Evolutionary conservation across 1,140 invertebrate genomes (phyloP).

Genomic region (Teleopsis dalmanni): DNA sequence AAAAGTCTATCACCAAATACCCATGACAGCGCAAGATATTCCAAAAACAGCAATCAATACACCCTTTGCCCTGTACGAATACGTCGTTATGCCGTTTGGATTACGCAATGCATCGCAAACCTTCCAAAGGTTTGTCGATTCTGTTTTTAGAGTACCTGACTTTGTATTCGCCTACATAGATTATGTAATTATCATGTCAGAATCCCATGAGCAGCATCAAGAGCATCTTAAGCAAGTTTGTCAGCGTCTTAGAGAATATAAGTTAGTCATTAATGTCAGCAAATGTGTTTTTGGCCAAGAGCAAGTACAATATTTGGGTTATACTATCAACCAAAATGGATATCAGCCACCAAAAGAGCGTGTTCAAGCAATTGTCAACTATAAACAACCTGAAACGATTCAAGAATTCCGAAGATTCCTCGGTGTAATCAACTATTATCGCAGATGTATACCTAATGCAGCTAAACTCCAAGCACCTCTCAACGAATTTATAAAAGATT

Average conservation of each 20-base stretch:
- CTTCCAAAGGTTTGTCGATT: constrained; percentile 8
- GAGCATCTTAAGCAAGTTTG: neutral
- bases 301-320: constrained; percentile 21
- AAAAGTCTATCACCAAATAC: neutral
- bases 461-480: constrained; percentile 20
- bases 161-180: constrained; percentile 5
- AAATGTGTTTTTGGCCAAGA: constrained; percentile 30
- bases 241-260: constrained; percentile 4
- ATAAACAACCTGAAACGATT: neutral
- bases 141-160: neutral
- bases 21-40: neutral
- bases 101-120: constrained; percentile 13
- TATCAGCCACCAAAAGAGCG: neutral
- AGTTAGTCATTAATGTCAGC: constrained; percentile 18
- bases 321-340: constrained; percentile 9
- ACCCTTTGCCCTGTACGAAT: constrained; percentile 8
- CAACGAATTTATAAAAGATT: constrained; percentile 15
- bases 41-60: constrained; percentile 2
- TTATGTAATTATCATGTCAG: constrained; percentile 2
- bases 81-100: constrained; percentile 10
- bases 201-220: neutral
- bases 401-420: constrained; percentile 36
- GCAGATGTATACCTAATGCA: constrained; percentile 25
- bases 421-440: constrained; percentile 43
- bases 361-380: constrained; percentile 10